A percentile compares a stretch with the other conserved stretches of the same genome.
Evolutionary conservation across 2,888 invertebrate genomes (phyloP).

Genomic region (Lissonota sp.): DNA sequence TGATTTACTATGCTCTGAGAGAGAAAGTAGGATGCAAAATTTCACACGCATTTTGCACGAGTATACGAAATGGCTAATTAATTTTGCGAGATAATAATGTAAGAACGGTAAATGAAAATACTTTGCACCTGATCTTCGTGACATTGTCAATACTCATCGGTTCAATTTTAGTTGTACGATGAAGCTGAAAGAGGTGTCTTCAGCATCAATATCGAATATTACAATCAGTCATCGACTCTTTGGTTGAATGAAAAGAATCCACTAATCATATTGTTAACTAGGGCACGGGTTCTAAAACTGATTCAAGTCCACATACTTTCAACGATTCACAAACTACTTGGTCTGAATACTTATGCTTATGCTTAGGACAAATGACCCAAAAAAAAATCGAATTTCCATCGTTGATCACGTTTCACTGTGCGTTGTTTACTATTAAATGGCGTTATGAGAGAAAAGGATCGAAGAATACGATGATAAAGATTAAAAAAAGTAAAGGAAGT

Average conservation of each 20-base stretch:
- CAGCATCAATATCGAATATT: background rate
- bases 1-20: background rate
- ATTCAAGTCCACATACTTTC: slow-evolving; percentile 1
- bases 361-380: slow-evolving; percentile 65
- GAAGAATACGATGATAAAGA: slow-evolving; percentile 35
- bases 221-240: background rate
- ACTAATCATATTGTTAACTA: background rate
- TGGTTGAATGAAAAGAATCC: background rate
- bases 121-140: slow-evolving; percentile 4
- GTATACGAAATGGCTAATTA: background rate
- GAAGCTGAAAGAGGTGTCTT: background rate
- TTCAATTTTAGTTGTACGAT: background rate
- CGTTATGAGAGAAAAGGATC: slow-evolving; percentile 43
- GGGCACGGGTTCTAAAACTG: background rate
- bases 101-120: background rate
- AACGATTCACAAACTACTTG: slow-evolving; percentile 21
- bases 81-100: background rate
- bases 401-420: slow-evolving; percentile 42
- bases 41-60: slow-evolving; percentile 3
- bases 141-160: background rate
- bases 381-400: slow-evolving; percentile 72
- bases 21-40: slow-evolving; percentile 3
- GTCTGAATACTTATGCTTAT: slow-evolving; percentile 72
- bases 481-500: slow-evolving; percentile 53
- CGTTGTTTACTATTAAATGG: slow-evolving; percentile 33